phyloP scores from a whole-genome alignment of 2,888 invertebrate genomes.

The Napeogenes sylphis region DNA sequence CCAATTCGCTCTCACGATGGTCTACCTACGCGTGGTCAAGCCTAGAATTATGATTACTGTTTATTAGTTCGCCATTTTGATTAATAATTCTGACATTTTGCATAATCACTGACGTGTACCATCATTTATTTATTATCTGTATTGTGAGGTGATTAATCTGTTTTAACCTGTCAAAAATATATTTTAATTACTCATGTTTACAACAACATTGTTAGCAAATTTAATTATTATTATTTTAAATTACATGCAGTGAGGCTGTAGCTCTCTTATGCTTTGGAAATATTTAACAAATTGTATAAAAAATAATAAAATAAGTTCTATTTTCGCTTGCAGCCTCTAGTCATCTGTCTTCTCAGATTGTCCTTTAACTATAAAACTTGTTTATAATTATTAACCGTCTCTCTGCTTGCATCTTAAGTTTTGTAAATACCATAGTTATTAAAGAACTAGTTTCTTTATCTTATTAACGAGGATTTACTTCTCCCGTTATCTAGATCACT shows the following conservation, averaged over 20 bases:
- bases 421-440: slow-evolving; percentile 12
- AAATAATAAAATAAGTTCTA: neutral
- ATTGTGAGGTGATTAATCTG: slow-evolving; percentile 4
- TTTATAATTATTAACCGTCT: slow-evolving; percentile 6
- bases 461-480: slow-evolving; percentile 16
- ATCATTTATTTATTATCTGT: slow-evolving; percentile 20
- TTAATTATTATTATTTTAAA: no score
- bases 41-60: slow-evolving; percentile 40
- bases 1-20: slow-evolving; percentile 51
- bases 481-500: slow-evolving; percentile 6
- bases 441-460: slow-evolving; percentile 17
- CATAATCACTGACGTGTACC: slow-evolving; percentile 23
- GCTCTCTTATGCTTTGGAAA: no score
- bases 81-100: slow-evolving; percentile 35
- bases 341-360: neutral
- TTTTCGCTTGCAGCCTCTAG: neutral
- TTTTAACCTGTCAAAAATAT: no score
- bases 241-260: no score
- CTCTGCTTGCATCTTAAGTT: neutral
- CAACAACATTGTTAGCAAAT: no score
- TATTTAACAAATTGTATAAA: no score
- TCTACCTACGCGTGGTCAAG: slow-evolving; percentile 48
- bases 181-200: no score
- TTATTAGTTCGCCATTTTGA: slow-evolving; percentile 35
- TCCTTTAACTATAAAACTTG: slow-evolving; percentile 4